Evolutionary conservation across 1,140 invertebrate genomes (phyloP).

Genomic region (Habropoda laboriosa): DNA sequence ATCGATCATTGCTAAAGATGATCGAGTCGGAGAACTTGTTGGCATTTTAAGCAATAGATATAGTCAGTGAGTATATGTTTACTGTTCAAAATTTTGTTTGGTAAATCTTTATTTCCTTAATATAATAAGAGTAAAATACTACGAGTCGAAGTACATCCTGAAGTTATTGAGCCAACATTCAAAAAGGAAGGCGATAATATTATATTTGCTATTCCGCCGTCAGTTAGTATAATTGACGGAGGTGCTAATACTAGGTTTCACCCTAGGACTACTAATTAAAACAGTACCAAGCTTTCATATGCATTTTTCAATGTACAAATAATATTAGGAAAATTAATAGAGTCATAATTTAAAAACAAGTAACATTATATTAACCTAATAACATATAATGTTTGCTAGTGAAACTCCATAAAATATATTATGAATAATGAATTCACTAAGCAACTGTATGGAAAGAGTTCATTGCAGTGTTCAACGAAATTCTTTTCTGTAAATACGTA

Average conservation of each 20-base stretch:
- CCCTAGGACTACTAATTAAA: slow-evolving; percentile 65
- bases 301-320: slow-evolving; percentile 48
- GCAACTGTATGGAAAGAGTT: not conserved
- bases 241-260: slow-evolving; percentile 68
- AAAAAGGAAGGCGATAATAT: slow-evolving; percentile 84
- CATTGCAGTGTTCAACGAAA: not conserved
- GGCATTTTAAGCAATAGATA: slow-evolving; percentile 90
- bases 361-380: not conserved
- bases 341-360: not conserved
- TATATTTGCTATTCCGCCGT: slow-evolving; percentile 82
- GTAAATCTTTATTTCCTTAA: not conserved
- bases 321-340: slow-evolving; percentile 14
- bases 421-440: not conserved
- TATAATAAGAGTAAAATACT: slow-evolving; percentile 85
- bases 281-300: not conserved
- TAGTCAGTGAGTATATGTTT: slow-evolving; percentile 85
- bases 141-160: slow-evolving; percentile 84
- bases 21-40: slow-evolving; percentile 93
- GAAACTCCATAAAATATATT: not conserved
- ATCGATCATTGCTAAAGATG: slow-evolving; percentile 83
- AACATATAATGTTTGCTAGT: not conserved
- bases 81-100: slow-evolving; percentile 33
- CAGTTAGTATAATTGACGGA: slow-evolving; percentile 73
- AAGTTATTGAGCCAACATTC: slow-evolving; percentile 84
- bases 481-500: slow-evolving; percentile 23